A percentile compares a stretch with the other conserved stretches of the same genome.
Conservation (phyloP, 2,113 vertebrate species). For the Glaucidium brasilianum region DNA sequence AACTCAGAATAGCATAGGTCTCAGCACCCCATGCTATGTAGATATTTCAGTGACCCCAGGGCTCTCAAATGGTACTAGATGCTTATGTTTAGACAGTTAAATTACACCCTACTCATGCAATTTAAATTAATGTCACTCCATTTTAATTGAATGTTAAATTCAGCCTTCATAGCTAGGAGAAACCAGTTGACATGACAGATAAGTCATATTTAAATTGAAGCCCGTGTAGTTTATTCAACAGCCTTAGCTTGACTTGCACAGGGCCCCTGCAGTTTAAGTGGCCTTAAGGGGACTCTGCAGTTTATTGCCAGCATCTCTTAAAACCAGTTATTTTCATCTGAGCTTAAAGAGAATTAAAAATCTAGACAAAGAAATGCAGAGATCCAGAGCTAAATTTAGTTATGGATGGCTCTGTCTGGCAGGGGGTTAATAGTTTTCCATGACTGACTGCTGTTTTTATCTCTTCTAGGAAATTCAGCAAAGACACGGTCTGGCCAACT, state of each 20-base stretch:
- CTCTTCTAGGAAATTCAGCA: conserved; percentile 93
- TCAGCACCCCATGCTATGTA: background rate
- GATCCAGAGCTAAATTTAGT: background rate
- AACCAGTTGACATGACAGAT: background rate
- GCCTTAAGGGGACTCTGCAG: background rate
- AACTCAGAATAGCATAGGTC: background rate
- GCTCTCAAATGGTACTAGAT: background rate
- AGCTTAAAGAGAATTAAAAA: background rate
- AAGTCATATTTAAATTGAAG: background rate
- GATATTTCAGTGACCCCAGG: background rate
- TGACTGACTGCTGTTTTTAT: background rate
- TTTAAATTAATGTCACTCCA: conserved; percentile 22
- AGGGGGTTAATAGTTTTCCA: background rate
- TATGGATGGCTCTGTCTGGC: background rate
- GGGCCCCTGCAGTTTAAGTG: background rate
- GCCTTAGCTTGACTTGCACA: background rate
- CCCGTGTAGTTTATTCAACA: background rate
- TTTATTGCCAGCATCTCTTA: background rate
- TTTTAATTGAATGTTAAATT: conserved; percentile 47
- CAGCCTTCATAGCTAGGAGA: background rate
- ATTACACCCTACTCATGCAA: background rate
- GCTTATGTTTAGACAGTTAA: conserved; percentile 34
- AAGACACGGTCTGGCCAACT: conserved; percentile 91
- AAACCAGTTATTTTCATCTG: background rate
- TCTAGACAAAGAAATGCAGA: background rate